phyloP scores from a whole-genome alignment of 2,113 vertebrate species.

The Erythrolamprus reginae region DNA sequence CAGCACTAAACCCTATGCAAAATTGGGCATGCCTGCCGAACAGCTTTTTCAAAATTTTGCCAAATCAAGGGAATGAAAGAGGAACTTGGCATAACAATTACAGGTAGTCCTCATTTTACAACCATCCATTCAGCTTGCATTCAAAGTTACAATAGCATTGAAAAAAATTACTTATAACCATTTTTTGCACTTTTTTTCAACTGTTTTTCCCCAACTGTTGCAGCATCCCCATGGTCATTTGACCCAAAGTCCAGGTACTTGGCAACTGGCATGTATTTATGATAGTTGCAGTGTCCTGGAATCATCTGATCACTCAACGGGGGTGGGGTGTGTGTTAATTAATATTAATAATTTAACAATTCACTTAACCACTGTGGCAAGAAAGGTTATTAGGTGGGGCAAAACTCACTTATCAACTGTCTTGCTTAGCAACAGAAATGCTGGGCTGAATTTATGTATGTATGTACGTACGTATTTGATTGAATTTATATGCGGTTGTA shows the following conservation, averaged over 20 bases:
- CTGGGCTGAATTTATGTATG: background rate
- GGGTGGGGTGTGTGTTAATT: background rate
- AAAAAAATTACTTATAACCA: background rate
- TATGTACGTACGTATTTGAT: too few relatives aligned
- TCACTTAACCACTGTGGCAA: background rate
- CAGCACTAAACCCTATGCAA: background rate
- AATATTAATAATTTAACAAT: background rate
- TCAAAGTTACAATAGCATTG: background rate
- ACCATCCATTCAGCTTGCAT: background rate
- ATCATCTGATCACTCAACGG: background rate
- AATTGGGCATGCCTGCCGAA: background rate
- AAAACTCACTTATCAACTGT: background rate
- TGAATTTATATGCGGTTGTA: too few relatives aligned
- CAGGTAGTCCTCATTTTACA: background rate
- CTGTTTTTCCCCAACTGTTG: background rate
- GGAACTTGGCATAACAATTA: background rate
- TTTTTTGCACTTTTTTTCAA: background rate
- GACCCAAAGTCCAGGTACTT: background rate
- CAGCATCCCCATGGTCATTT: background rate
- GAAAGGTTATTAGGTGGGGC: background rate
- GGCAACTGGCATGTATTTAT: background rate
- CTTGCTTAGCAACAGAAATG: background rate
- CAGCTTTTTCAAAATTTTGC: background rate
- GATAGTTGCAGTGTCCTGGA: background rate
- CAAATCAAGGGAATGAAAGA: background rate